Percentiles rank a stretch among this genome's conserved stretches.
Evolutionary conservation across 2,113 vertebrate genomes (phyloP).

Genomic region (Empidonax traillii): DNA sequence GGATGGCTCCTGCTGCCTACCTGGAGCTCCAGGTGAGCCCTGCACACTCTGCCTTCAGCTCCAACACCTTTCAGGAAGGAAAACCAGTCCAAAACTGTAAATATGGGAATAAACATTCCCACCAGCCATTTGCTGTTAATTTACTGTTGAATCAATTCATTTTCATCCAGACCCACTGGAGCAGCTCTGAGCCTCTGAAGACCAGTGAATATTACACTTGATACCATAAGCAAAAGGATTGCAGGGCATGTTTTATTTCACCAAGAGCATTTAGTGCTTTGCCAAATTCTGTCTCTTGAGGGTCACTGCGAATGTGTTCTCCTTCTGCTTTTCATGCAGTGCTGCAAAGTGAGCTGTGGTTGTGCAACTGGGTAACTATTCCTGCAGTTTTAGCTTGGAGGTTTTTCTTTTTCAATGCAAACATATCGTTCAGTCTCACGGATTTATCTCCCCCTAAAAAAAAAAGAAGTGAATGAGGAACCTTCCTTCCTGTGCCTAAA

Average conservation of each 20-base stretch:
- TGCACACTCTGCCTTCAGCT: neutral
- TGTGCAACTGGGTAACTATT: neutral
- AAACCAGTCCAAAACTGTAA: neutral
- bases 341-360: neutral
- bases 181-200: slow-evolving; percentile 30
- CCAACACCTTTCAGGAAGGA: neutral
- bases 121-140: slow-evolving; percentile 53
- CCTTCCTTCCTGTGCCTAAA: neutral
- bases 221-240: slow-evolving; percentile 25
- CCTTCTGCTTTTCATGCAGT: slow-evolving; percentile 46
- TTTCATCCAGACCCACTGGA: slow-evolving; percentile 57
- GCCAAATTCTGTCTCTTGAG: slow-evolving; percentile 41
- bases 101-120: neutral
- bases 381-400: neutral
- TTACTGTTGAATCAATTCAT: slow-evolving; percentile 50
- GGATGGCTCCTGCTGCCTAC: neutral
- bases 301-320: slow-evolving; percentile 40
- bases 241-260: slow-evolving; percentile 52
- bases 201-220: slow-evolving; percentile 20
- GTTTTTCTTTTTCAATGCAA: neutral
- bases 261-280: neutral
- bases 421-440: rapidly evolving
- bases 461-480: neutral
- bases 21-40: neutral
- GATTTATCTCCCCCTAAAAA: neutral